Conservation (phyloP, 2,113 vertebrate genomes). For the Bubo bubo region DNA sequence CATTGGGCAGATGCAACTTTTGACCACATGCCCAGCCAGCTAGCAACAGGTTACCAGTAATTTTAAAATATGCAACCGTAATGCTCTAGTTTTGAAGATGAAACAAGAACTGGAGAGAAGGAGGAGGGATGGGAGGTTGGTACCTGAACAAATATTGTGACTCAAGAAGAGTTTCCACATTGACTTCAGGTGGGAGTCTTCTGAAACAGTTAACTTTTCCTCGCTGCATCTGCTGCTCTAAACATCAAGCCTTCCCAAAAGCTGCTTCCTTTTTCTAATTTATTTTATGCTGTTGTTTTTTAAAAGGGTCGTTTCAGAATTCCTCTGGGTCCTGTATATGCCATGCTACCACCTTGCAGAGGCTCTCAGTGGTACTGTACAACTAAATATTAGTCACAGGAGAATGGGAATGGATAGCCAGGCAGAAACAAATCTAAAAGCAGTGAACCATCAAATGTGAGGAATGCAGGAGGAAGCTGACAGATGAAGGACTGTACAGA, state of each 20-base stretch:
- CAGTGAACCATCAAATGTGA: constrained; percentile 37
- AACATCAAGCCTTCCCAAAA: background rate
- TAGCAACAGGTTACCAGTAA: background rate
- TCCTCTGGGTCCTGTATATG: background rate
- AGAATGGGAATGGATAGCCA: background rate
- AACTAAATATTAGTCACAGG: constrained; percentile 38
- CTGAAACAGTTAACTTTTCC: background rate
- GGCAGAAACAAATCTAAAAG: constrained; percentile 57
- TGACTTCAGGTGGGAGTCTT: rapidly evolving
- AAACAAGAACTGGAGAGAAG: background rate
- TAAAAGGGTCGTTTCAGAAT: background rate
- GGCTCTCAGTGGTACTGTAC: background rate
- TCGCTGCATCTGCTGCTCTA: rapidly evolving
- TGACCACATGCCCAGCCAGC: background rate
- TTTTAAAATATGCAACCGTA: background rate
- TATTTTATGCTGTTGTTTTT: constrained; percentile 34
- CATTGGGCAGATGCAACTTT: background rate
- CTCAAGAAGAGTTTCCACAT: background rate
- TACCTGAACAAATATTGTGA: background rate
- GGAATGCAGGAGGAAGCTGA: background rate
- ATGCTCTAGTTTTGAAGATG: background rate
- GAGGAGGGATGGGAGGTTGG: background rate
- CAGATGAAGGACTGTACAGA: constrained; percentile 49
- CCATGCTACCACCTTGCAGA: background rate
- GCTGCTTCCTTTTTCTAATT: background rate